Conservation (phyloP, 2,888 invertebrate genomes). For the Ophion slaviceki region DNA sequence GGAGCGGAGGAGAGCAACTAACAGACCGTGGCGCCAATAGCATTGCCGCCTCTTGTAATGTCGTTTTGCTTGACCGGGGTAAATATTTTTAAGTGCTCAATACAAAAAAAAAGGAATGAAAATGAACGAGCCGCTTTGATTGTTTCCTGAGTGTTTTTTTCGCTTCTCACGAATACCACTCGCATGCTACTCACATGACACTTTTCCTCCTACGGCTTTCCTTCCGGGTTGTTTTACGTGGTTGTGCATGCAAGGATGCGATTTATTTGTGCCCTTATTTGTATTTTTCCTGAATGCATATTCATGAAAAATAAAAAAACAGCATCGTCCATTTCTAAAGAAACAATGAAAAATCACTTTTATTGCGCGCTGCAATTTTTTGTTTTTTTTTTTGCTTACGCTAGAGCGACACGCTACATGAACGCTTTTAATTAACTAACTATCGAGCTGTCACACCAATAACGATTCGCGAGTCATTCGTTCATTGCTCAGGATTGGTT, state of each 20-base stretch:
- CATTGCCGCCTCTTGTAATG: constrained; percentile 82
- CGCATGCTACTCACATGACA: neutral
- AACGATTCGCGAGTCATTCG: constrained; percentile 20
- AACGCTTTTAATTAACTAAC: constrained; percentile 62
- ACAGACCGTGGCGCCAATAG: constrained; percentile 82
- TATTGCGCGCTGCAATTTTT: constrained; percentile 2
- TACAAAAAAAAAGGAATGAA: constrained; percentile 62
- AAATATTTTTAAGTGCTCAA: constrained; percentile 80
- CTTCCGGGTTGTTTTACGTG: neutral
- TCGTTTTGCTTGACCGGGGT: constrained; percentile 83
- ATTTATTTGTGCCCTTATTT: neutral
- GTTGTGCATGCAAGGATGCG: neutral
- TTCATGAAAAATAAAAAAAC: neutral
- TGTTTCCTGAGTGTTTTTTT: neutral
- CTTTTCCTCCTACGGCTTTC: too few relatives aligned
- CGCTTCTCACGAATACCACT: neutral
- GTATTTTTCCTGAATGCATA: neutral
- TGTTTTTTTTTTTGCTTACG: constrained; percentile 49
- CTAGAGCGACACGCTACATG: constrained; percentile 45
- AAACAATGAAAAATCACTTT: constrained; percentile 4
- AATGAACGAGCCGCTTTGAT: constrained; percentile 48
- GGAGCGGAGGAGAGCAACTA: constrained; percentile 83
- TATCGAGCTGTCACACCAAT: constrained; percentile 50
- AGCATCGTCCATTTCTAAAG: neutral
- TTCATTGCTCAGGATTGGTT: constrained; percentile 3